Conservation (phyloP, 2,113 vertebrate genomes). For the Leucopsar rothschildi region DNA sequence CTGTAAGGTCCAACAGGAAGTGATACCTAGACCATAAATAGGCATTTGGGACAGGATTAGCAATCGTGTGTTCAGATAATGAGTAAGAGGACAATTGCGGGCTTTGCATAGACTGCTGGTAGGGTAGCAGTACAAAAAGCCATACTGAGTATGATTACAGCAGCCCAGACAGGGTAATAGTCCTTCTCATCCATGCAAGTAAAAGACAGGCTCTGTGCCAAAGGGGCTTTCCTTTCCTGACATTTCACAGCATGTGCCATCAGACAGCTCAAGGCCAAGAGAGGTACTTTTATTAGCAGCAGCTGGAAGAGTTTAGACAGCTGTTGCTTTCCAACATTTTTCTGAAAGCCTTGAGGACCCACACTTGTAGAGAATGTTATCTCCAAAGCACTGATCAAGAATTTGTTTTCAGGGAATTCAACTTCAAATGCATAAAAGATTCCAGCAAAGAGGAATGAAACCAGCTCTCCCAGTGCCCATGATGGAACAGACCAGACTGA, state of each 20-base stretch:
- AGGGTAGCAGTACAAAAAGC: not conserved
- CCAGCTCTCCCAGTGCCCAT: not conserved
- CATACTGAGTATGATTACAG: not conserved
- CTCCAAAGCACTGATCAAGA: not conserved
- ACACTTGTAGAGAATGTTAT: not conserved
- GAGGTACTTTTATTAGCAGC: not conserved
- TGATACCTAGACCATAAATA: not conserved
- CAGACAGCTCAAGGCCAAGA: not conserved
- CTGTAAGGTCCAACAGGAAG: not conserved
- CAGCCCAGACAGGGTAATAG: not conserved
- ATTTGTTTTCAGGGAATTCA: not conserved
- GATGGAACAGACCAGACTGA: not conserved
- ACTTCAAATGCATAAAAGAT: not conserved
- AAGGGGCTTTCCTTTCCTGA: not conserved
- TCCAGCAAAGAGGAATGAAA: not conserved
- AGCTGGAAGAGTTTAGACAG: constrained; percentile 5
- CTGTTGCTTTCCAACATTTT: not conserved
- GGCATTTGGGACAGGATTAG: not conserved
- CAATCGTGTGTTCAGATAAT: rapidly evolving
- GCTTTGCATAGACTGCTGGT: not conserved
- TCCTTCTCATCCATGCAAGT: not conserved
- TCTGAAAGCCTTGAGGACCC: not conserved
- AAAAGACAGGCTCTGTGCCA: not conserved
- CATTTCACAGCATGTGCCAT: not conserved
- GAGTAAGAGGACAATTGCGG: not conserved